Base-by-base conservation (phyloP, 1,140 invertebrate species). In the Apis florea region DNA sequence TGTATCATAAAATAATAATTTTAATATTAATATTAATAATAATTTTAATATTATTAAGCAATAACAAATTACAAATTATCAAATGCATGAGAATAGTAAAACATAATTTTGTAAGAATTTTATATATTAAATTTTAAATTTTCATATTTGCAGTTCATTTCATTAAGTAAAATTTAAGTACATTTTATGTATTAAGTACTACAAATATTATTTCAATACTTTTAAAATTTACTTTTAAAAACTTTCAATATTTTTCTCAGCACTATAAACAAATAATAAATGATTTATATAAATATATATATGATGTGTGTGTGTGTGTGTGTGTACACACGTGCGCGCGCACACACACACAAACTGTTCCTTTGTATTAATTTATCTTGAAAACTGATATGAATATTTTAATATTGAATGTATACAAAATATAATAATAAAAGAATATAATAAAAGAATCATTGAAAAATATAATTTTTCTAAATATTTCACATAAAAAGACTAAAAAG, bases 171-270 rank as follows among this genome's bases (percentile, higher is more conserved):
- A 61, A 61, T 13, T 72, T 72, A 72, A 87, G 82, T 87, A 86
- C 85, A 86, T 68, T 85, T 86, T 66, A 78, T 26, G 26, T 77
- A 85, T 64, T 81, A 76, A 80, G 74, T 79, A 88, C 61, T 80
- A 59, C 15, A 56, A 73, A 53, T 70, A 82, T 78, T 67, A n/a
- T 72, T 84, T 73, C 77, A 84, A 88, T 86, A 83, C 82, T 84
- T 84, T 12, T 47, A 78, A 76, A 84, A 67, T 66, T 72, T n/a
- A n/a, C n/a, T n/a, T n/a, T n/a, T n/a, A n/a, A n/a, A n/a, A n/a
- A n/a, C n/a, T n/a, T n/a, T n/a, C n/a, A n/a, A n/a, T n/a, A n/a
- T n/a, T 71, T 83, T 31, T 40, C 31, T 40, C 31, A 40, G 6
- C 31, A 40, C 31, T n/a, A n/a, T n/a, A n/a, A n/a, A n/a, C n/a